These are phyloP conservation scores for Venustaconcha ellipsiformis DNA, from an alignment of 1,140 invertebrate genomes.

Conservation along the genomic window DNA sequence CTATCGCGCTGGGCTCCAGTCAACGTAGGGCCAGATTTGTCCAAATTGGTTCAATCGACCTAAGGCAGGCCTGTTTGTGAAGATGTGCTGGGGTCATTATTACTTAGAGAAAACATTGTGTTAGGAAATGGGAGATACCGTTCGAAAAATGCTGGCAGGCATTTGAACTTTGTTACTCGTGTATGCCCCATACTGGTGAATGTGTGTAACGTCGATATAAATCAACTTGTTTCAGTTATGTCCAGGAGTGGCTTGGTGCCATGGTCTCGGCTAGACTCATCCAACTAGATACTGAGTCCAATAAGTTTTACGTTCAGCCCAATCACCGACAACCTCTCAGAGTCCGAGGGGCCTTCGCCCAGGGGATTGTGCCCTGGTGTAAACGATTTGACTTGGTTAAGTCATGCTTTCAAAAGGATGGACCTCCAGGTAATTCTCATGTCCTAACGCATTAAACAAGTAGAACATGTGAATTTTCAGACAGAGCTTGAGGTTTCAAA, in stretches of 20 bases:
- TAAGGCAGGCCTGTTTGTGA: too few relatives aligned
- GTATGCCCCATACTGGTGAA: too few relatives aligned
- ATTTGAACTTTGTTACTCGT: too few relatives aligned
- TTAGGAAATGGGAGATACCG: too few relatives aligned
- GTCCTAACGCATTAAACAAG: background rate
- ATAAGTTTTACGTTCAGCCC: slow-evolving; percentile 8
- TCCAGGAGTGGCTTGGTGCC: slow-evolving; percentile 15
- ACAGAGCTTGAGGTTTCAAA: background rate
- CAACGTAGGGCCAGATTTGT: too few relatives aligned
- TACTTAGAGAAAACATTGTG: too few relatives aligned
- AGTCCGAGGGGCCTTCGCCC: slow-evolving; percentile 3
- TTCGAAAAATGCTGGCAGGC: too few relatives aligned
- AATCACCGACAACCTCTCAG: background rate
- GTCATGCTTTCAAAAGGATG: slow-evolving; percentile 24
- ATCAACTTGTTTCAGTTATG: slow-evolving; percentile 8
- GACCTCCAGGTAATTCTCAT: slow-evolving; percentile 13
- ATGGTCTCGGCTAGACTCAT: slow-evolving; percentile 22
- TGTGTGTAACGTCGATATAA: too few relatives aligned
- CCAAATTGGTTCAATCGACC: too few relatives aligned
- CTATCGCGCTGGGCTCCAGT: too few relatives aligned
- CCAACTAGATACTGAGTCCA: slow-evolving; percentile 13
- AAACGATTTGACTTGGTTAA: background rate
- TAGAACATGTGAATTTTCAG: too few relatives aligned
- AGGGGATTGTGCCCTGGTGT: background rate
- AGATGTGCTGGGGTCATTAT: too few relatives aligned